phyloP scores from a whole-genome alignment of 2,113 vertebrate genomes.

The Gambusia holbrooki region DNA sequence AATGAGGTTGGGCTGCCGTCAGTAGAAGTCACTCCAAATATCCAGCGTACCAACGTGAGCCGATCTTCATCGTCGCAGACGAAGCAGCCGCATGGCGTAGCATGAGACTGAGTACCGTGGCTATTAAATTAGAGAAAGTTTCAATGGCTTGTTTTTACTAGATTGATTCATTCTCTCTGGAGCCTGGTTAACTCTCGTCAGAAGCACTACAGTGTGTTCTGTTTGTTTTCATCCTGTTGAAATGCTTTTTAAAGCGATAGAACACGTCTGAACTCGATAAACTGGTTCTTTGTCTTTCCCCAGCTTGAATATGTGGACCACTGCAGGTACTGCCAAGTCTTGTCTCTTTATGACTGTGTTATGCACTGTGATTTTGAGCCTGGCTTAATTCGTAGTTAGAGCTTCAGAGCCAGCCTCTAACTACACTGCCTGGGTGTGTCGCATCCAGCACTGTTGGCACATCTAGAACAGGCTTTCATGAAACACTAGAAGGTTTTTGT shows the following conservation, averaged over 20 bases:
- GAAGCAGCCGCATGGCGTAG: background rate
- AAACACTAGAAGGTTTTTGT: conserved; percentile 5
- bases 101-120: background rate
- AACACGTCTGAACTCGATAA: conserved; percentile 16
- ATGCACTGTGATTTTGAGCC: conserved; percentile 13
- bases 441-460: background rate
- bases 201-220: background rate
- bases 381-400: conserved; percentile 24
- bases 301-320: conserved; percentile 39
- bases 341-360: conserved; percentile 12
- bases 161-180: background rate
- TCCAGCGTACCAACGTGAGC: background rate
- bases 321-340: conserved; percentile 40
- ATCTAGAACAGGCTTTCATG: background rate
- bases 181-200: background rate
- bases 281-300: conserved; percentile 43
- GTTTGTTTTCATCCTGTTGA: background rate
- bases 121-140: background rate
- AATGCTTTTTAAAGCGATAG: background rate
- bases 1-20: background rate
- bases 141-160: background rate
- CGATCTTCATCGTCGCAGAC: background rate
- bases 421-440: conserved; percentile 45
- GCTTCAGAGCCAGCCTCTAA: conserved; percentile 9
- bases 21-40: background rate